Base-by-base conservation (phyloP, 2,888 invertebrate species). In the Idaea aversata region DNA sequence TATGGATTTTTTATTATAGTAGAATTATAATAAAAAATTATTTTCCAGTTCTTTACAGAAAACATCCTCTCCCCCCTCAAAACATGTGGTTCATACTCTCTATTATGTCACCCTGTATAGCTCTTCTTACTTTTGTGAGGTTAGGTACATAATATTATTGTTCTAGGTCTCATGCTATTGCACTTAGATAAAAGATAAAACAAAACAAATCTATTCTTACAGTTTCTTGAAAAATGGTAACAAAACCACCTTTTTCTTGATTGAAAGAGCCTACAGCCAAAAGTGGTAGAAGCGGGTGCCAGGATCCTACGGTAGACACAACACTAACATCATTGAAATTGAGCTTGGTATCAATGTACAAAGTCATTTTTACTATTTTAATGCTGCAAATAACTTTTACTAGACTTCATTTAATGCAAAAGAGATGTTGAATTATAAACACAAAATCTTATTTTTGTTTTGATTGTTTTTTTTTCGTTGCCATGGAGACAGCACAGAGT, bases 251-350 rank as follows among this genome's bases (percentile, higher is more conserved):
- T 79, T 96, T 96, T 73, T 97, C 97, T 85, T 97, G 97, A 75
- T 96, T 97, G 84, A 96, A 97, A 4, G 97, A 96, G 6, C 97
- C 97, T 5, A 98, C 95, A 25, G 98, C 98, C 62, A 99, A 90
- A 57, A 98, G 88, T 0, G 97, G 96, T 73, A 96, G 94, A 68
- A 95, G 95, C 38, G 95, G 94, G 87, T 98, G 98, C 98, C 98
- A 98, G 68, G 95, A 94, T 65, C 96, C 95, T 72, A 95, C 94
- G n/a, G 97, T 96, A 71, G 96, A 96, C 63, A 97, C 95, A n/a
- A 97, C 95, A 81, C 95, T 95, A 63, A 88, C 86, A 80, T 97
- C 97, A 61, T 94, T 90, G 86, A 96, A 96, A 88, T 94, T 95
- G n/a, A 97, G 95, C 78, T 96, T 96, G 67, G 95, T 96, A 87